Evolutionary conservation across 2,113 vertebrate genomes (phyloP).

Genomic region (Mola mola): DNA sequence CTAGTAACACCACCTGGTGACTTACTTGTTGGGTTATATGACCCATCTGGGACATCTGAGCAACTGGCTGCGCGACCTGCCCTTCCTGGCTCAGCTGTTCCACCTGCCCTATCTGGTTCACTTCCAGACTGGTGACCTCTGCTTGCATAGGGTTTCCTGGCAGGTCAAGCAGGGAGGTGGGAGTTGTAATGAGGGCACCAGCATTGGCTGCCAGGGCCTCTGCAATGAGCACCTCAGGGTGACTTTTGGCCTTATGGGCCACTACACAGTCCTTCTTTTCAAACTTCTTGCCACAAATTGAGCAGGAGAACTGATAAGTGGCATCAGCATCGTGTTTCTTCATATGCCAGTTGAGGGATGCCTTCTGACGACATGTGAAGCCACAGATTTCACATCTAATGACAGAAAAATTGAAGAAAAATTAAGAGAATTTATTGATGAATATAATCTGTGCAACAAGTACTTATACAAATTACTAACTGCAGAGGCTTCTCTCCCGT

Average conservation of each 20-base stretch:
- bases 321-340: constrained; percentile 98
- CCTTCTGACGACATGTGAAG: constrained; percentile 98
- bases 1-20: constrained; percentile 79
- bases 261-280: constrained; percentile 99
- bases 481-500: constrained; percentile 98
- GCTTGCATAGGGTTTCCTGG: constrained; percentile 52
- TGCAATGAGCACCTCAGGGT: constrained; percentile 96
- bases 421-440: neutral
- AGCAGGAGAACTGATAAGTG: constrained; percentile 98
- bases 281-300: constrained; percentile 98
- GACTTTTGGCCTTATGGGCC: constrained; percentile 97
- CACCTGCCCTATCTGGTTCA: constrained; percentile 38
- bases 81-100: constrained; percentile 81
- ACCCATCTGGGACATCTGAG: constrained; percentile 69
- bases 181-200: constrained; percentile 92
- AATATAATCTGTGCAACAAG: no score
- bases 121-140: constrained; percentile 66
- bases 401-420: neutral
- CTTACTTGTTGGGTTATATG: constrained; percentile 69
- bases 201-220: constrained; percentile 97
- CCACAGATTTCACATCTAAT: constrained; percentile 97
- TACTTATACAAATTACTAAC: constrained; percentile 84
- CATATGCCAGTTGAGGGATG: constrained; percentile 99
- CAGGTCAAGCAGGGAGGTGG: constrained; percentile 85
- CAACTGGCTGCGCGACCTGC: constrained; percentile 52